Evolutionary conservation across 2,113 vertebrate genomes (phyloP), one percentile per base, ranked within the genome.

Genomic region (Marmota flaviventris): DNA sequence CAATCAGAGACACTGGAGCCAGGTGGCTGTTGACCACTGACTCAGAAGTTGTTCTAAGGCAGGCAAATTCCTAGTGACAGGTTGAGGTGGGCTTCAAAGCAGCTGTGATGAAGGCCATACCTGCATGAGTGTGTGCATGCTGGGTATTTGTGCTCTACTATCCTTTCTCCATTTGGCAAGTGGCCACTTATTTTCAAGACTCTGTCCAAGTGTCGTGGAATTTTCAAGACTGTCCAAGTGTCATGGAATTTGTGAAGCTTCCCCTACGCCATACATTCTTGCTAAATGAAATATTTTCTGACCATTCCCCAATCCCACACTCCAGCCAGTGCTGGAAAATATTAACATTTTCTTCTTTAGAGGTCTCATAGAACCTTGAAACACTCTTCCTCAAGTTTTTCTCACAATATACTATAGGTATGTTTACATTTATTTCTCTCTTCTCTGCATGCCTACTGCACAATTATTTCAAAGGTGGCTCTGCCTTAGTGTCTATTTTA

Each of bases 91-190:
- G 3, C 82, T 89, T 63, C 39, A 84, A 93, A 67, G 18, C 9
- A 32, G 3, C 22, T 96, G 12, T 89, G 73, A 27, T 89, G n/a
- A 53, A 72, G 8, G 6, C 0, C 4, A n/a, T 2, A 5, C 4
- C 16, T 3, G 5, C 1, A 3, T 39, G 61, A 51, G 39, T 20
- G 1, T 5, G 39, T 1, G 29, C 34, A 10, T 10, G 13, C 11
- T 61, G 9, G 1, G 13, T 9, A 22, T 2, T 2, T 32, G 34
- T 2, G 0, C 1, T 13, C 17, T 42, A 6, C 37, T 0, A 8
- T 11, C 10, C 13, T 65, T 65, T 34, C 18, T 78, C 32, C 0
- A 0, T 48, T 79, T 53, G 17, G 14, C 27, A 70, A 84, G 53
- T 20, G 69, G 17, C 1, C 16, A 7, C 13, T 79, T 1, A 51